Evolutionary conservation across 2,888 invertebrate species (phyloP), one percentile per base, ranked within the genome.

Genomic region (Heliconius aoede): DNA sequence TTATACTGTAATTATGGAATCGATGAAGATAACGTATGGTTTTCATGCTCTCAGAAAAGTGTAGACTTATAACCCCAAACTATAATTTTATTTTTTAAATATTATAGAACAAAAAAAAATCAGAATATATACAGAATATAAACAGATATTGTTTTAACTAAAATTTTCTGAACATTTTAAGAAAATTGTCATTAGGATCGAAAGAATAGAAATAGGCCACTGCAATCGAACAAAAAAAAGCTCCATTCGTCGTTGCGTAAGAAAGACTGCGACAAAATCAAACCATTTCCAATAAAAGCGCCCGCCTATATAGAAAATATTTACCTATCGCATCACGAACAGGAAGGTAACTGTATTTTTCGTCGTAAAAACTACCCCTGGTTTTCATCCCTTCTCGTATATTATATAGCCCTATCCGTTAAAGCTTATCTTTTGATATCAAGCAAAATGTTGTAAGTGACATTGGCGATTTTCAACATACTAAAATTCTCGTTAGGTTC

Each of bases 281-380:
- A 84, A 83, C 82, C 83, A 67, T 81, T 74, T 79, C 81, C 82
- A 82, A 84, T 81, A 84, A 84, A 83, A 83, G 80, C 78, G 78
- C 81, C 80, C 77, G 79, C 80, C 81, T 83, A 83, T 77, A 79
- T 80, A 81, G 80, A 82, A 83, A 84, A 86, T 86, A 88, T 88
- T 86, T 87, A 88, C 87, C 85, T 86, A 87, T 87, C 85, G 85
- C 86, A 85, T 88, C 86, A 84, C 83, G 83, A 83, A 85, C 81
- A 84, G 85, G 86, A 85, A 85, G 85, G 84, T 85, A 86, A 86
- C 86, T 86, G 87, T 88, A 87, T 89, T 87, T 81, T 88, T 87
- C 87, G 86, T 89, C 90, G 90, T 90, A 90, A 90, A 89, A 90
- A 86, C 89, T 87, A 88, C 89, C 89, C 90, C 85, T 85, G 85